Evolutionary conservation across 2,113 vertebrate genomes (phyloP), one percentile per base, ranked within the genome.

Genomic region (Chloroceryle aenea): DNA sequence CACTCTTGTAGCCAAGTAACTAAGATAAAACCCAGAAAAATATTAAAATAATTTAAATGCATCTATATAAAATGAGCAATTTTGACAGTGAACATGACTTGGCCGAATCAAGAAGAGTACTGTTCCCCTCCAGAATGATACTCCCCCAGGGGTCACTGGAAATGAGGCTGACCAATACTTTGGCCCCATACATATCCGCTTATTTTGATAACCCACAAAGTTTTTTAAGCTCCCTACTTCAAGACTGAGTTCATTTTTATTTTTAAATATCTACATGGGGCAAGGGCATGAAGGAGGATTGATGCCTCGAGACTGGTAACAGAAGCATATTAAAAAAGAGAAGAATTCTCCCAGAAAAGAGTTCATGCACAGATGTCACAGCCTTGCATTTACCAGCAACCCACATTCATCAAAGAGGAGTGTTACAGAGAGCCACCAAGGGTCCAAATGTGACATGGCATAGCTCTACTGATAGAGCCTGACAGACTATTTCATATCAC

Each of bases 401-500:
- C 66, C 69, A 21, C 12, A 34, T 17, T 2, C 42, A 75, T 4
- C 1, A 2, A 8, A 45, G 43, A 45, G 43, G 34, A 68, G 47
- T 0, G 12, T 26, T 6, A 3, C 19, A 50, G 66, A 56, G 50
- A 74, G 63, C 12, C 15, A 20, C 25, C 52, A n/a, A 8, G 0
- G 17, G 21, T 25, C 81, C 36, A 34, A 14, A 29, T 1, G 34
- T 4, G 87, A 34, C 34, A 27, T 0, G 7, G 15, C 12, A 14
- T 7, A 38, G 38, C 45, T 7, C 9, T 2, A 23, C 64, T 2
- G 47, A 58, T 25, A 19, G 27, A 18, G 56, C 42, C 15, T 2
- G 4, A 61, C 29, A 23, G 56, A 42, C 3, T 0, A 67, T 14
- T 29, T 20, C 2, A 1, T 0, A 7, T 22, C 6, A 25, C 61